A percentile compares a stretch with the other conserved stretches of the same genome.
These are phyloP conservation scores for Numenius arquata DNA, from an alignment of 2,113 vertebrate species.

Conservation along the genomic window DNA sequence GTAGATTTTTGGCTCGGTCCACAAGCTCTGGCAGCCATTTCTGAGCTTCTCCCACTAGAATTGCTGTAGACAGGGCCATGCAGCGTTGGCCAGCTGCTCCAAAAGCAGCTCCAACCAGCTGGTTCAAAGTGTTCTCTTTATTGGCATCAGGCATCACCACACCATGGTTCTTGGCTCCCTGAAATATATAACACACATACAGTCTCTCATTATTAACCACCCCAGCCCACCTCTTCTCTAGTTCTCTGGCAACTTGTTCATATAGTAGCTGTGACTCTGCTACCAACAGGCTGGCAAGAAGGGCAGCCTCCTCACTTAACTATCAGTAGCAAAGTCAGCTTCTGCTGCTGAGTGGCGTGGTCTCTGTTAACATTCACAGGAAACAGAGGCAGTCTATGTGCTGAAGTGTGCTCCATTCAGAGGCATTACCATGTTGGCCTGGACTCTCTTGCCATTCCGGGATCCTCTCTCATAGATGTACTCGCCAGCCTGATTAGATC, in stretches of 20 bases:
- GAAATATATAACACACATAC: background rate
- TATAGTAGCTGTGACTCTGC: background rate
- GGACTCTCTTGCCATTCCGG: conserved; percentile 93
- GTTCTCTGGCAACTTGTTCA: background rate
- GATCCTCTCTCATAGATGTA: conserved; percentile 96
- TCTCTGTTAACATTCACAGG: background rate
- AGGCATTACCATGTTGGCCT: conserved; percentile 93
- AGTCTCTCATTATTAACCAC: background rate
- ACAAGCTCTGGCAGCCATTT: conserved; percentile 94
- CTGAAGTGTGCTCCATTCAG: background rate
- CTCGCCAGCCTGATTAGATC: conserved; percentile 96
- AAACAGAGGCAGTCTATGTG: background rate
- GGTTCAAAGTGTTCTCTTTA: conserved; percentile 97
- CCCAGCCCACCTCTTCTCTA: background rate
- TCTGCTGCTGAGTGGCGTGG: background rate
- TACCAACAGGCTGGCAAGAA: background rate
- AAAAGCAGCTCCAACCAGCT: conserved; percentile 94
- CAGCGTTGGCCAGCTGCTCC: conserved; percentile 97
- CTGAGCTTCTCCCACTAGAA: conserved; percentile 89
- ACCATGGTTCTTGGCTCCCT: conserved; percentile 98
- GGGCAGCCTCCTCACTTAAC: background rate
- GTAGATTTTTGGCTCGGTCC: conserved; percentile 86
- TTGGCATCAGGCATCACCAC: conserved; percentile 98
- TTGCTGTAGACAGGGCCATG: conserved; percentile 95
- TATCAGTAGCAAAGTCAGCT: background rate